These are phyloP conservation scores for Chrysomallon squamiferum DNA, from an alignment of 1,140 invertebrate genomes.

Conservation along the genomic window DNA sequence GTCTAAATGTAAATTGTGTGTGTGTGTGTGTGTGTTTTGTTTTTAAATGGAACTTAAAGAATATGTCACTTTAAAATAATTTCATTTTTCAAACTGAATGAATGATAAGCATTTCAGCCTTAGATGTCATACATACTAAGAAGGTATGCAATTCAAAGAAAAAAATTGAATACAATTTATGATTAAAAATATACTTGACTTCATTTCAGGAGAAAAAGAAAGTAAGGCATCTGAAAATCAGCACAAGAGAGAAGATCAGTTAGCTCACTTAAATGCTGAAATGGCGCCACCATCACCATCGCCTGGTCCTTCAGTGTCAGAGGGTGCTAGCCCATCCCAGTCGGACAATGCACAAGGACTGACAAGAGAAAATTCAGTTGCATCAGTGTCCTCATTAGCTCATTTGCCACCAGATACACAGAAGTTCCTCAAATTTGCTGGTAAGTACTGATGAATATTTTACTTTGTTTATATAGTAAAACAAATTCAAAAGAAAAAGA, in stretches of 20 bases:
- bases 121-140: too few relatives aligned
- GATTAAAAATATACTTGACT: too few relatives aligned
- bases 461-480: not conserved
- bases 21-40: too few relatives aligned
- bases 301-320: constrained; percentile 17
- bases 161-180: too few relatives aligned
- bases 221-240: constrained; percentile 36
- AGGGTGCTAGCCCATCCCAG: constrained; percentile 32
- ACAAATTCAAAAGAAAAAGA: too few relatives aligned
- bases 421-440: constrained; percentile 85
- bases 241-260: constrained; percentile 66
- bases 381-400: constrained; percentile 41
- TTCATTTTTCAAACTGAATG: too few relatives aligned
- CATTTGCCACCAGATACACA: constrained; percentile 66
- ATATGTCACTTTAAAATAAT: too few relatives aligned
- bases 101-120: too few relatives aligned
- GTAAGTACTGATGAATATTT: constrained; percentile 46
- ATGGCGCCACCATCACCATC: constrained; percentile 65
- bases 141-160: too few relatives aligned
- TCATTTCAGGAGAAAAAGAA: constrained; percentile 59
- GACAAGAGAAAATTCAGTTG: constrained; percentile 45
- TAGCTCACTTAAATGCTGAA: constrained; percentile 68
- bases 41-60: too few relatives aligned
- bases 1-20: too few relatives aligned
- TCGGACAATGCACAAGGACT: constrained; percentile 33